phyloP scores from a whole-genome alignment of 2,113 vertebrate species.

The Colinus virginianus region DNA sequence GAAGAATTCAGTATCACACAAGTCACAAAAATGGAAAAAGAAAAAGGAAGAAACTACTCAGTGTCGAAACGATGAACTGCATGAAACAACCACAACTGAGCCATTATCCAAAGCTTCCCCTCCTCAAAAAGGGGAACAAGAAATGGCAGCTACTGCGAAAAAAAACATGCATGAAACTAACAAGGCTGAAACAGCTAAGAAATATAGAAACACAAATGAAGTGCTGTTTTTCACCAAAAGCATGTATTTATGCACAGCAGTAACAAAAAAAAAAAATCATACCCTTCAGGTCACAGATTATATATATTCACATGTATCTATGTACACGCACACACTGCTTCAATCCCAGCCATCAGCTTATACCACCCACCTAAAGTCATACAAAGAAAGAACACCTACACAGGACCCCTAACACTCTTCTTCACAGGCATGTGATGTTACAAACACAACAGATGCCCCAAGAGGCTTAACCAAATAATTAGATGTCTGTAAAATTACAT shows the following conservation, averaged over 20 bases:
- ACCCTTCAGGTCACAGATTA: background rate
- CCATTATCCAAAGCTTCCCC: background rate
- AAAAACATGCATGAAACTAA: background rate
- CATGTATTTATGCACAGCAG: background rate
- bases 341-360: background rate
- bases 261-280: background rate
- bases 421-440: background rate
- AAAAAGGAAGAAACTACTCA: background rate
- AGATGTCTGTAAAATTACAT: background rate
- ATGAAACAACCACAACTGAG: background rate
- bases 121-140: background rate
- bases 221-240: background rate
- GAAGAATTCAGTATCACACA: background rate
- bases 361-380: background rate
- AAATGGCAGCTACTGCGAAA: background rate
- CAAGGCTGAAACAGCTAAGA: background rate
- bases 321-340: background rate
- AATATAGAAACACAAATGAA: background rate
- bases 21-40: background rate
- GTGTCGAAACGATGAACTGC: background rate
- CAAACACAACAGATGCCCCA: background rate
- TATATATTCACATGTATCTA: background rate
- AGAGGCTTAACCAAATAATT: background rate
- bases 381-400: background rate
- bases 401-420: background rate